Percentiles rank a stretch among this genome's conserved stretches.
Evolutionary conservation across 53 echinoderm and acorn worm species (phyloP).

Genomic region (Hippasteria phrygiana): DNA sequence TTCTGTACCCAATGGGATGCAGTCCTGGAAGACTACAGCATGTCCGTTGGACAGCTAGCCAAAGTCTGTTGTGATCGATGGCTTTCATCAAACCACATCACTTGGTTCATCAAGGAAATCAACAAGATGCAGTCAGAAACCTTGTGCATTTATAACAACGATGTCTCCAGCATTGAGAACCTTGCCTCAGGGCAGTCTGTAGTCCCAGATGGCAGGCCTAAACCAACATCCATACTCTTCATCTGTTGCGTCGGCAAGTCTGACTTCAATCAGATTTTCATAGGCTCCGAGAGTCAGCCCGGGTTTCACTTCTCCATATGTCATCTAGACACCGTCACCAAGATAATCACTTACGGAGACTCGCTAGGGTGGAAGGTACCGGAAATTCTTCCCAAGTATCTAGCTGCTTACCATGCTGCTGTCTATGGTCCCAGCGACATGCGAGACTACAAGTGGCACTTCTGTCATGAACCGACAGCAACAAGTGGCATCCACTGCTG

Average conservation of each 20-base stretch:
- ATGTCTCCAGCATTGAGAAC: neutral
- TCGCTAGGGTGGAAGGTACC: conserved; percentile 60
- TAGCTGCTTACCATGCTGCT: conserved; percentile 38
- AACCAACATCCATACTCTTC: conserved; percentile 44
- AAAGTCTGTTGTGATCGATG: conserved; percentile 61
- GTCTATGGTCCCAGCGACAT: conserved; percentile 42
- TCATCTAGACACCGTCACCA: conserved; percentile 44
- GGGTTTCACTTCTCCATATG: conserved; percentile 52
- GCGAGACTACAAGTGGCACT: conserved; percentile 15
- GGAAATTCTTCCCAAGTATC: conserved; percentile 3
- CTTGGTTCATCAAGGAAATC: conserved; percentile 36
- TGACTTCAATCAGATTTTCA: conserved; percentile 10
- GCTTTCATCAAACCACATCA: conserved; percentile 35
- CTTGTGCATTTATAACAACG: conserved; percentile 40
- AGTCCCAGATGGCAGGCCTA: conserved; percentile 16
- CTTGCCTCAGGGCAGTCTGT: neutral
- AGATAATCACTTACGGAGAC: conserved; percentile 52
- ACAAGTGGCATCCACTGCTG: conserved; percentile 28
- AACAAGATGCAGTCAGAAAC: conserved; percentile 30
- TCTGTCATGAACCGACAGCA: conserved; percentile 33
- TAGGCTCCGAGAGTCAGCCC: conserved; percentile 8
- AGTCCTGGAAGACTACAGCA: conserved; percentile 41
- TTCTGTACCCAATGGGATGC: conserved; percentile 10
- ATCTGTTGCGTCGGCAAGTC: conserved; percentile 52
- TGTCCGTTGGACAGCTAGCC: conserved; percentile 31